Conservation (phyloP, 2,113 vertebrate species). For the Riparia riparia region DNA sequence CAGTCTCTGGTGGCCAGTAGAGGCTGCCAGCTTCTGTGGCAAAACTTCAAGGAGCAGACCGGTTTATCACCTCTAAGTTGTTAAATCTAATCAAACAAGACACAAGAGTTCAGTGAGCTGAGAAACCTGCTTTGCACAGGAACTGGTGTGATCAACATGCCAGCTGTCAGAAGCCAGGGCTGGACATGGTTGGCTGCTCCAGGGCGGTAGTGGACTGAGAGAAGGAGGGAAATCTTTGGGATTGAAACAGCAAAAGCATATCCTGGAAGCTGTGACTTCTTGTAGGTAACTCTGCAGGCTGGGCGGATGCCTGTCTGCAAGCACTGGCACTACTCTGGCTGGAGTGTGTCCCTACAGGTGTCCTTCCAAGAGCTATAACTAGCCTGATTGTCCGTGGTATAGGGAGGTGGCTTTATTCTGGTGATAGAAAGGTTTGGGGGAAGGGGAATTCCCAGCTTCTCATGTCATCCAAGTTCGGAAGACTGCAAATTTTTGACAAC, state of each 20-base stretch:
- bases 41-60: not conserved
- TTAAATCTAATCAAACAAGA: not conserved
- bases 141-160: not conserved
- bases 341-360: rapidly evolving
- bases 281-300: not conserved
- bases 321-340: not conserved
- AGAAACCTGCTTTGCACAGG: not conserved
- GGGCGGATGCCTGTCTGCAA: not conserved
- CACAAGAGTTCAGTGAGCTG: not conserved
- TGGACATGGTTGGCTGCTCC: not conserved
- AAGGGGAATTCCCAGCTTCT: not conserved
- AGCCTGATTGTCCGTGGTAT: rapidly evolving
- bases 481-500: not conserved
- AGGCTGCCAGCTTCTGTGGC: not conserved
- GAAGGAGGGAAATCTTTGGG: not conserved
- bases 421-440: not conserved
- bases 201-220: not conserved
- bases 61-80: not conserved
- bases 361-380: not conserved
- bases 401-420: not conserved
- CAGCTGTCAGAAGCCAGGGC: not conserved
- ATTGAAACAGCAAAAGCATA: not conserved
- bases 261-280: not conserved
- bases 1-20: not conserved
- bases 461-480: not conserved